Percentiles rank a stretch among this genome's conserved stretches.
phyloP scores from a whole-genome alignment of 2,113 vertebrate species.

The Shinisaurus crocodilurus region DNA sequence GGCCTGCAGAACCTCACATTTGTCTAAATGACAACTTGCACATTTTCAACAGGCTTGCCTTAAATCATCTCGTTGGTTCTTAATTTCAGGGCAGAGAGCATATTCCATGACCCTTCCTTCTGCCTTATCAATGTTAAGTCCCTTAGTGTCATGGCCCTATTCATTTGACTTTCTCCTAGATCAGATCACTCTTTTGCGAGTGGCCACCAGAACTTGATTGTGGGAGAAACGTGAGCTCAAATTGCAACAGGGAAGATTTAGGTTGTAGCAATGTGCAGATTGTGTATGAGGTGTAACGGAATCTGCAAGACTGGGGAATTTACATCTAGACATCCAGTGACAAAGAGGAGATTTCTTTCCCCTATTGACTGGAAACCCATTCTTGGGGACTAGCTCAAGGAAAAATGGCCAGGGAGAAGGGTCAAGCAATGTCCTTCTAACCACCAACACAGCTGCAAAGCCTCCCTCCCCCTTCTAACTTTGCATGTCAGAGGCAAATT shows the following conservation, averaged over 20 bases:
- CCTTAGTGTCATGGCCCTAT: not conserved
- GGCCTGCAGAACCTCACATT: not conserved
- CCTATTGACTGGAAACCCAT: too few relatives aligned
- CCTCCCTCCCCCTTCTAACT: not conserved
- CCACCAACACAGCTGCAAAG: not conserved
- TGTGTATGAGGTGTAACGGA: not conserved
- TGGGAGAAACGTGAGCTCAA: not conserved
- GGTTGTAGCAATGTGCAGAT: not conserved
- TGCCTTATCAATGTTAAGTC: not conserved
- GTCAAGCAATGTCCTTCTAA: not conserved
- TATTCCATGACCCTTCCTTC: conserved; percentile 18
- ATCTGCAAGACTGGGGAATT: not conserved
- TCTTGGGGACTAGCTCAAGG: not conserved
- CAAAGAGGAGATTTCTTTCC: too few relatives aligned
- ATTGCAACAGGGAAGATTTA: not conserved
- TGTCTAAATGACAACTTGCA: conserved; percentile 34
- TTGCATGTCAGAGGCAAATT: not conserved
- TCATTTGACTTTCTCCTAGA: not conserved
- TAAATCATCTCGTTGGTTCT: conserved; percentile 17
- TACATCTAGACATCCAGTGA: not conserved
- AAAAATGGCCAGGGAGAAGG: not conserved
- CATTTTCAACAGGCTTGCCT: not conserved
- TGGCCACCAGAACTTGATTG: not conserved
- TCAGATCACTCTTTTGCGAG: not conserved
- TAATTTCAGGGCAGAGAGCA: not conserved